Conservation (phyloP, 2,113 vertebrate genomes). For the Otus sunia region DNA sequence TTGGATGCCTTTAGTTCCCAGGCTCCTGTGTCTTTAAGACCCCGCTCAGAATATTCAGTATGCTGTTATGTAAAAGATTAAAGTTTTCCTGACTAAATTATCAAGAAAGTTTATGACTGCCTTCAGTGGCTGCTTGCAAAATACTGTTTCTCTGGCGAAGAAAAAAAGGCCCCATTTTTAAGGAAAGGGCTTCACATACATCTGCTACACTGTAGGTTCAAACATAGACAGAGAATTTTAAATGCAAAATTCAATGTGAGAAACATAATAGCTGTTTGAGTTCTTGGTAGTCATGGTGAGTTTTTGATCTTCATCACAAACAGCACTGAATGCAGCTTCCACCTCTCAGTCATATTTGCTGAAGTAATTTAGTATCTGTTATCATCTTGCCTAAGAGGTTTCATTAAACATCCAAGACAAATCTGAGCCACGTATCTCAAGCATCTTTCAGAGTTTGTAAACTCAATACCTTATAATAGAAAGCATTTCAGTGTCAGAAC, state of each 20-base stretch:
- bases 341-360: not conserved
- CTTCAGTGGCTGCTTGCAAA: not conserved
- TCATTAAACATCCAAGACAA: not conserved
- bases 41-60: not conserved
- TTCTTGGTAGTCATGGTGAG: not conserved
- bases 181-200: not conserved
- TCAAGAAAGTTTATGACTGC: not conserved
- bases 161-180: not conserved
- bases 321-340: not conserved
- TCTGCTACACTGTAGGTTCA: not conserved
- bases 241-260: not conserved
- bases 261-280: not conserved
- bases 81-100: not conserved
- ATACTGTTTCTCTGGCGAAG: not conserved
- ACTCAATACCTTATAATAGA: not conserved
- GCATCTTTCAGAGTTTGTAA: not conserved
- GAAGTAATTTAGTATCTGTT: not conserved
- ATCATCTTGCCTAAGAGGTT: not conserved
- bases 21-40: not conserved
- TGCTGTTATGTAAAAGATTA: not conserved
- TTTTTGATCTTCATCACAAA: not conserved
- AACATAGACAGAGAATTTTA: not conserved
- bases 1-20: not conserved
- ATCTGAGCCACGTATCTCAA: not conserved
- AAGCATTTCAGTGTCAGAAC: not conserved